Base-by-base conservation (phyloP, 2,113 vertebrate genomes). In the Corvus cornix region DNA sequence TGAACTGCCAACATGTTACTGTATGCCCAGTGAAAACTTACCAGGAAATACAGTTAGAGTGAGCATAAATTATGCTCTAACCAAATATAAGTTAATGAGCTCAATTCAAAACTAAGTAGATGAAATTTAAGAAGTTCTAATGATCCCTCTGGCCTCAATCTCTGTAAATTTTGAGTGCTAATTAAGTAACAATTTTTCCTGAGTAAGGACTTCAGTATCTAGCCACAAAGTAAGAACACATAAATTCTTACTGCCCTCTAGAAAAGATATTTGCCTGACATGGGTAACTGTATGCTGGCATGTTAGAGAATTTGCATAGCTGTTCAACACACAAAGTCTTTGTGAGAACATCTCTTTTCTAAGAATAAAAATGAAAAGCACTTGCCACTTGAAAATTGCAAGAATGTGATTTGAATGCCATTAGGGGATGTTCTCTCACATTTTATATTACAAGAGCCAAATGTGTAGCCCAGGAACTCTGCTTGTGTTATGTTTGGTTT, bases 401-500 rank as follows among this genome's bases (percentile, higher is more conserved):
- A 94, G 92, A 84, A 96, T 90, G 94, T 88, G 58, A 96, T 97
- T 97, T 96, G 94, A 97, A 98, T 96, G 66, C 59, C 79, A 95
- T 96, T 94, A 92, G 81, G 87, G 78, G 70, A 91, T 95, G 80
- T 95, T 96, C 43, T 96, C 83, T 95, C 96, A 96, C 70, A 90
- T 96, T 97, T 96, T 83, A 15, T 86, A 55, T 94, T 95, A 62
- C 26, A 83, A 33, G 48, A 84, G 39, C 68, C 74, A 88, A 76
- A 88, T 91, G 81, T 94, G 76, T 89, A 96, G 91, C 87, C 76
- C 90, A 92, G 83, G 76, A 97, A 97, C 37, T 96, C 75, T 37
- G 20, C 68, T 96, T 92, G 51, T 95, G 76, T 84, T 96, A 62
- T 95, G 89, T 97, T 97, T 98, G 84, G 91, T 96, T 97, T 97